Percentiles rank a stretch among this genome's conserved stretches.
phyloP scores from a whole-genome alignment of 1,140 invertebrate genomes.

The Brachystomella parvula region DNA sequence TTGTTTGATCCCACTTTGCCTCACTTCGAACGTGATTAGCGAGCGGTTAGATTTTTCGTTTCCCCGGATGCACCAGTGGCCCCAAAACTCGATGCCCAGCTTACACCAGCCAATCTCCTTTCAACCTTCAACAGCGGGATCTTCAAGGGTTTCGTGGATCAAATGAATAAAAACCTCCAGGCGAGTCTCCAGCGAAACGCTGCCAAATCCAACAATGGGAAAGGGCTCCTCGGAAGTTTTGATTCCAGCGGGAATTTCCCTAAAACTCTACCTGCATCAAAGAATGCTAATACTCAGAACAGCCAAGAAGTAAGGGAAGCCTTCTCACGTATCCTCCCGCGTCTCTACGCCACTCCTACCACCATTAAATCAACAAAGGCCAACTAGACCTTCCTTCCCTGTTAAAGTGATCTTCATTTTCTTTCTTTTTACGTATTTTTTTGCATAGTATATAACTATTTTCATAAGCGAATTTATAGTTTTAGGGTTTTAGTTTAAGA shows the following conservation, averaged over 20 bases:
- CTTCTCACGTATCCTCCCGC: conserved; percentile 2
- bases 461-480: too few relatives aligned
- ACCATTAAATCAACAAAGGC: not conserved
- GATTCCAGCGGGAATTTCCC: not conserved
- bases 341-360: not conserved
- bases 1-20: conserved; percentile 7
- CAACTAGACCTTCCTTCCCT: too few relatives aligned
- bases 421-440: too few relatives aligned
- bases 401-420: too few relatives aligned
- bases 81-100: conserved; percentile 3
- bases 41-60: not conserved
- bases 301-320: not conserved
- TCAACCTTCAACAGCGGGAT: conserved; percentile 31
- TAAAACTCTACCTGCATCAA: not conserved
- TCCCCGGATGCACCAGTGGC: conserved; percentile 9
- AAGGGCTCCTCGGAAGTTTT: conserved; percentile 5
- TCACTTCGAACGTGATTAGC: not conserved
- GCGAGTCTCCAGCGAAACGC: not conserved
- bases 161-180: conserved; percentile 18
- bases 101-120: conserved; percentile 25
- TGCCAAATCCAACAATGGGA: not conserved
- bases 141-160: conserved; percentile 31
- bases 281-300: not conserved
- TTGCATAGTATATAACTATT: too few relatives aligned
- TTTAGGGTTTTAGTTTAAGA: too few relatives aligned